A percentile compares a stretch with the other conserved stretches of the same genome.
Conservation (phyloP, 2,797 vertebrate genomes). For the Scyliorhinus canicula region DNA sequence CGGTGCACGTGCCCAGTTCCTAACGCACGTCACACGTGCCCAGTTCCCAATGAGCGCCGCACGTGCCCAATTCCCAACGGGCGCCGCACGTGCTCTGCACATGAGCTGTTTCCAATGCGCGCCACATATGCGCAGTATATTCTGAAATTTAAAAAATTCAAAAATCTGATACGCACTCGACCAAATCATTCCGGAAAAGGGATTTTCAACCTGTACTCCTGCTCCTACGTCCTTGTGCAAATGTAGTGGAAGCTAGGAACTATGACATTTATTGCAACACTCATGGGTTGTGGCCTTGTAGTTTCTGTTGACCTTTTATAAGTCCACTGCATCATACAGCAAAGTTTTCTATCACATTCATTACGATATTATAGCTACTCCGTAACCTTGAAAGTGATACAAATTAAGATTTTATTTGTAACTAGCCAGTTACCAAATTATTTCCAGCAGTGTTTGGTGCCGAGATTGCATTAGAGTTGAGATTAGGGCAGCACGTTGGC, state of each 20-base stretch:
- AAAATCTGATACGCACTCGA: too few relatives aligned
- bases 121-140: too few relatives aligned
- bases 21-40: too few relatives aligned
- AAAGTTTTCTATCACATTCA: not conserved
- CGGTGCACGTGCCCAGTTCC: too few relatives aligned
- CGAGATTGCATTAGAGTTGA: not conserved
- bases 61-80: too few relatives aligned
- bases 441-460: not conserved
- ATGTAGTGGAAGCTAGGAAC: not conserved
- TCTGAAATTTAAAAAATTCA: too few relatives aligned
- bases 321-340: not conserved
- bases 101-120: too few relatives aligned
- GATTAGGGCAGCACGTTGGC: too few relatives aligned
- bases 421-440: not conserved
- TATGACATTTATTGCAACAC: not conserved
- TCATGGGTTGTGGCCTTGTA: not conserved
- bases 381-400: not conserved
- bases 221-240: not conserved
- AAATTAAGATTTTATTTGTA: not conserved
- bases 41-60: too few relatives aligned
- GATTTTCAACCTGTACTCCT: too few relatives aligned
- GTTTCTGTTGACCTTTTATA: not conserved
- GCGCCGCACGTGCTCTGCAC: too few relatives aligned
- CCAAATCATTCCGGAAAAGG: too few relatives aligned
- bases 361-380: not conserved